Evolutionary conservation across 2,113 vertebrate genomes (phyloP).

Genomic region (Ancistrus triradiatus): DNA sequence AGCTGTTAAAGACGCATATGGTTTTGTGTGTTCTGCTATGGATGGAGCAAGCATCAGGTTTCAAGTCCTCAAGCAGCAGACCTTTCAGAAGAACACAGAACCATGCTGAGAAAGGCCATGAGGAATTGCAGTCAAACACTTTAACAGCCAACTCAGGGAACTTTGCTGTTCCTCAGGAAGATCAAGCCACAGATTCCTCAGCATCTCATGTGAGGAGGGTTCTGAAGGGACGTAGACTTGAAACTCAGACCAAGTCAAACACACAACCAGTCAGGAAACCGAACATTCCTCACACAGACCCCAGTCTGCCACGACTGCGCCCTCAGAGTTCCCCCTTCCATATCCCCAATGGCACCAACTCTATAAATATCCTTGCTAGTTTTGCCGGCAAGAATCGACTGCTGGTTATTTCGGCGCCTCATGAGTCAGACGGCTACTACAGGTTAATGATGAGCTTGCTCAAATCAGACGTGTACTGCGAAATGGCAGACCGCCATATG

Average conservation of each 20-base stretch:
- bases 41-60: slow-evolving; percentile 30
- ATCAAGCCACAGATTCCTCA: slow-evolving; percentile 6
- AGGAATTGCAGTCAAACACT: slow-evolving; percentile 18
- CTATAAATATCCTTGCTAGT: slow-evolving; percentile 76
- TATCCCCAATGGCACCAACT: slow-evolving; percentile 62
- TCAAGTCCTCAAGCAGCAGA: slow-evolving; percentile 15
- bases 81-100: slow-evolving; percentile 12
- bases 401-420: slow-evolving; percentile 81
- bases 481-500: slow-evolving; percentile 81
- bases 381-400: slow-evolving; percentile 81
- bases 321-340: slow-evolving; percentile 56
- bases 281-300: not conserved
- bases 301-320: not conserved
- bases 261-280: slow-evolving; percentile 3
- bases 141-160: slow-evolving; percentile 17
- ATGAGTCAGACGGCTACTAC: slow-evolving; percentile 80
- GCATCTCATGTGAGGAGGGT: slow-evolving; percentile 11
- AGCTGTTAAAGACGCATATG: slow-evolving; percentile 25
- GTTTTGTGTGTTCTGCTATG: slow-evolving; percentile 36
- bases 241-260: not conserved
- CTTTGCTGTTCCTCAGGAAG: slow-evolving; percentile 19
- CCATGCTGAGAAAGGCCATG: slow-evolving; percentile 1
- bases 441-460: slow-evolving; percentile 82
- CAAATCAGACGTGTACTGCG: slow-evolving; percentile 78
- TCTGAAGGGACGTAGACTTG: slow-evolving; percentile 25